A percentile compares a stretch with the other conserved stretches of the same genome.
phyloP scores from a whole-genome alignment of 2,113 vertebrate species.

The Marmota monax region DNA sequence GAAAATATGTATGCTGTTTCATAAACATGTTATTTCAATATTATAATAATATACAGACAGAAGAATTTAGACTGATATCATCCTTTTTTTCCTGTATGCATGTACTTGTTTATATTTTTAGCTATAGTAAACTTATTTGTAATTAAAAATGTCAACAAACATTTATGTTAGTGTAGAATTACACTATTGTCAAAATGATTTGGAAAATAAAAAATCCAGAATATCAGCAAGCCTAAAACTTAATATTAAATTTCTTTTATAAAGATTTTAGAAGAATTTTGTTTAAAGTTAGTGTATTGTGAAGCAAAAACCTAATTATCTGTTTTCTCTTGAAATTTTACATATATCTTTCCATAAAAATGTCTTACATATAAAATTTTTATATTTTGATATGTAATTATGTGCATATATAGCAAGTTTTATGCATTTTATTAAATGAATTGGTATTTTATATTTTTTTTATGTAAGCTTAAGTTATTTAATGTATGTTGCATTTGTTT shows the following conservation, averaged over 20 bases:
- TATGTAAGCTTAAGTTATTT: slow-evolving; percentile 36
- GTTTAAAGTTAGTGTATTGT: slow-evolving; percentile 45
- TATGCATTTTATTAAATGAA: slow-evolving; percentile 40
- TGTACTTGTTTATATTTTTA: slow-evolving; percentile 10
- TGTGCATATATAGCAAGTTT: slow-evolving; percentile 57
- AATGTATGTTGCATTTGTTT: slow-evolving; percentile 72
- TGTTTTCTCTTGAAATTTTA: slow-evolving; percentile 32
- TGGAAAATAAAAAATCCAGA: slow-evolving; percentile 62
- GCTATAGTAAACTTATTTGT: neutral
- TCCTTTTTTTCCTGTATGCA: neutral
- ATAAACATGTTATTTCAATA: slow-evolving; percentile 2
- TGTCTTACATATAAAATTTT: slow-evolving; percentile 43
- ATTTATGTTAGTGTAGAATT: slow-evolving; percentile 37
- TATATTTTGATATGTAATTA: slow-evolving; percentile 39
- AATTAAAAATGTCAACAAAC: slow-evolving; percentile 41
- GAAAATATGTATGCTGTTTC: slow-evolving; percentile 6
- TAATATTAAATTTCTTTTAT: slow-evolving; percentile 45
- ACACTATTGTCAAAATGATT: slow-evolving; percentile 16
- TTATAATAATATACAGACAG: slow-evolving; percentile 29
- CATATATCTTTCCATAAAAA: slow-evolving; percentile 40
- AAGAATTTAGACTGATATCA: neutral
- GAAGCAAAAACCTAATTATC: neutral
- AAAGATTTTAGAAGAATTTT: slow-evolving; percentile 49
- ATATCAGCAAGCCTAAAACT: slow-evolving; percentile 51
- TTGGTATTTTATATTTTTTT: slow-evolving; percentile 53